Evolutionary conservation across 2,888 invertebrate species (phyloP).

Genomic region (Acanthoscelides obtectus): DNA sequence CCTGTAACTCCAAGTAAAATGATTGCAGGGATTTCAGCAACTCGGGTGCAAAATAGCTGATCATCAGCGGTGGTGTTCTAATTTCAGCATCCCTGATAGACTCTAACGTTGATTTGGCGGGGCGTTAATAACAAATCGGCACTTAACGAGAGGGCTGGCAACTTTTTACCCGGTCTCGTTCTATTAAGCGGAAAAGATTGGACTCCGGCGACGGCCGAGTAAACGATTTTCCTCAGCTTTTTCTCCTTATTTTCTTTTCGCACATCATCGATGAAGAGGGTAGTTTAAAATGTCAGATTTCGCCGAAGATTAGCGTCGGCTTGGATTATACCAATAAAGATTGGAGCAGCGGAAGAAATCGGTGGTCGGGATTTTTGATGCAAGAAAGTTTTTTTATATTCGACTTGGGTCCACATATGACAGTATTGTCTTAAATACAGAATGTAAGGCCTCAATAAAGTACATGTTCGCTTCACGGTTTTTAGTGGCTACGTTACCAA

Average conservation of each 20-base stretch:
- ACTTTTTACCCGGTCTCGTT: conserved; percentile 12
- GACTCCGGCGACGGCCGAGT: not conserved
- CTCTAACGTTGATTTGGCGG: conserved; percentile 27
- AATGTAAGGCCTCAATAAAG: too few species aligned
- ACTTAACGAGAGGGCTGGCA: conserved; percentile 14
- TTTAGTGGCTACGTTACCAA: too few species aligned
- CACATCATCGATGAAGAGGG: not conserved
- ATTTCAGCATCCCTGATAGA: too few species aligned
- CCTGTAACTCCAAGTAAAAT: too few species aligned
- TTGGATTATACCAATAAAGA: not conserved
- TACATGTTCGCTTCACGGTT: too few species aligned
- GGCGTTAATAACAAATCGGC: conserved; percentile 27
- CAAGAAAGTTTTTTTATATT: not conserved
- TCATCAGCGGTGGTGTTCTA: too few species aligned
- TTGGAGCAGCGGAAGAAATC: not conserved
- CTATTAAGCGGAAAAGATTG: not conserved
- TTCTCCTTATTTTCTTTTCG: not conserved
- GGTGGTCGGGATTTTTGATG: not conserved
- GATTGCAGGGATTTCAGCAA: too few species aligned
- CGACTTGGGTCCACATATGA: too few species aligned
- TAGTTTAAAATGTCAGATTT: not conserved
- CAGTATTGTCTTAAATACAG: too few species aligned
- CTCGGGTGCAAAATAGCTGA: too few species aligned
- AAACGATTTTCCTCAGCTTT: not conserved
- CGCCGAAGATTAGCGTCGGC: not conserved